These are phyloP conservation scores for Brachycybe producta DNA, from an alignment of 2,888 invertebrate genomes.

Conservation along the genomic window DNA sequence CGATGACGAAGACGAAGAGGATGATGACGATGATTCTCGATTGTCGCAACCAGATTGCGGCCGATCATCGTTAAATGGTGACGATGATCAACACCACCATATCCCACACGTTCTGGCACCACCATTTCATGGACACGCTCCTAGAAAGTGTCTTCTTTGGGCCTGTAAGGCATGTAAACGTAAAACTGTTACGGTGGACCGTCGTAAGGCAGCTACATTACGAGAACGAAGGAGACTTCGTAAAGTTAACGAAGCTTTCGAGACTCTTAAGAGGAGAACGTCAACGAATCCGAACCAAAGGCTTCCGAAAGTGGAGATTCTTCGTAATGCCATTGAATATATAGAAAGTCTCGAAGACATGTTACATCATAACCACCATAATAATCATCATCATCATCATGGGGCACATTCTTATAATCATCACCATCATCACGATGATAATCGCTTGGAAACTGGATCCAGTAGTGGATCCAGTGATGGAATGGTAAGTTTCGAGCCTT, in stretches of 20 bases:
- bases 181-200: constrained; percentile 85
- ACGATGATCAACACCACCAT: neutral
- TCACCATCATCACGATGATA: too few species aligned
- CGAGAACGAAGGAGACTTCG: constrained; percentile 80
- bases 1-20: constrained; percentile 9
- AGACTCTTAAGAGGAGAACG: constrained; percentile 79
- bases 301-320: constrained; percentile 92
- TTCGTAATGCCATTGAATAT: constrained; percentile 94
- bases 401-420: too few species aligned
- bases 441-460: too few species aligned
- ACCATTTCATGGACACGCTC: constrained; percentile 34
- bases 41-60: neutral
- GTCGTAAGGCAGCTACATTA: constrained; percentile 92
- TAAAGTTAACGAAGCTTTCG: constrained; percentile 98
- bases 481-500: too few species aligned
- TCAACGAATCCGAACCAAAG: constrained; percentile 92
- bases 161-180: constrained; percentile 90
- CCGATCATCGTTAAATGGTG: neutral
- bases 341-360: constrained; percentile 83
- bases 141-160: constrained; percentile 77
- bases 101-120: neutral
- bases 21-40: neutral
- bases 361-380: too few species aligned
- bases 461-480: too few species aligned
- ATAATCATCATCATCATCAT: too few species aligned